Evolutionary conservation across 2,113 vertebrate species (phyloP).

Genomic region (Dolichallabes microphthalmus): DNA sequence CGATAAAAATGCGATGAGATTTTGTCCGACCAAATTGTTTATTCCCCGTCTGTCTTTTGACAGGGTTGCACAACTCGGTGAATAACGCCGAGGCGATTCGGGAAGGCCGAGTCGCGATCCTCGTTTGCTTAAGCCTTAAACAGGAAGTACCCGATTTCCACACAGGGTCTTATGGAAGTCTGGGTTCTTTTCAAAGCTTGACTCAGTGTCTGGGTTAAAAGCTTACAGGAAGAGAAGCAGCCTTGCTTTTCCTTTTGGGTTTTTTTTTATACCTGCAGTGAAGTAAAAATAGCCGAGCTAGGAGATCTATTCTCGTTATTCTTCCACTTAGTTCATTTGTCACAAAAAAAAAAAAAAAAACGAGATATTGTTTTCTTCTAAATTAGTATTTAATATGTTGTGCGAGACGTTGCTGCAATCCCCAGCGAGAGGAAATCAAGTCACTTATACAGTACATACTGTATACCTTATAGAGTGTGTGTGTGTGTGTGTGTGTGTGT

Average conservation of each 20-base stretch:
- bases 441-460: too few relatives aligned
- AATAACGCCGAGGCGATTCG: neutral
- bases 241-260: neutral
- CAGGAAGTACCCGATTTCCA: conserved; percentile 27
- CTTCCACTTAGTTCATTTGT: neutral
- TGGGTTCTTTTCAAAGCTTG: conserved; percentile 20
- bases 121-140: neutral
- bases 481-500: too few relatives aligned
- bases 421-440: neutral
- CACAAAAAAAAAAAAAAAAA: too few relatives aligned
- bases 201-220: neutral
- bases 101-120: neutral
- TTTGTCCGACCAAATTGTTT: neutral
- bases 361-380: neutral
- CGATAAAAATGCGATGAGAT: neutral
- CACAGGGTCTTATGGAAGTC: conserved; percentile 24
- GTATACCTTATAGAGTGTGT: too few relatives aligned
- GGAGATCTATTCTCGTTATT: neutral
- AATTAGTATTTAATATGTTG: neutral
- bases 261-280: neutral
- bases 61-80: neutral
- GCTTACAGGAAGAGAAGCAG: conserved; percentile 16
- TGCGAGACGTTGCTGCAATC: neutral
- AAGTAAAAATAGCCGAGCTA: neutral
- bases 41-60: neutral